Evolutionary conservation across 2,888 invertebrate species (phyloP).

Genomic region (Ornithoptera alexandrae): DNA sequence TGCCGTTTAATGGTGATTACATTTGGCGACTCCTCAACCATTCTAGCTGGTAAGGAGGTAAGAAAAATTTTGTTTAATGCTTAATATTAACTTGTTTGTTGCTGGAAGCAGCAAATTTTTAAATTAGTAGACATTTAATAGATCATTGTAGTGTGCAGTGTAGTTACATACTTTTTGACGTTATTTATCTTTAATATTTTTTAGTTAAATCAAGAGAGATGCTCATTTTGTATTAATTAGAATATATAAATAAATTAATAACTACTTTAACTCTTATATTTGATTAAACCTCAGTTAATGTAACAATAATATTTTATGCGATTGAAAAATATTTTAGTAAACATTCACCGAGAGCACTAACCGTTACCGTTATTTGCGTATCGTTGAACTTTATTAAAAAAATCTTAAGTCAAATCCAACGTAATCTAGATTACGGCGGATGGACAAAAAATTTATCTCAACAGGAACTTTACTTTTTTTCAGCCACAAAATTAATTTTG

Average conservation of each 20-base stretch:
- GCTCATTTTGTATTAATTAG: too few species aligned
- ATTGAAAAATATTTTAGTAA: not conserved
- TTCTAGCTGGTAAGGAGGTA: constrained; percentile 33
- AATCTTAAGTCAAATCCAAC: constrained; percentile 16
- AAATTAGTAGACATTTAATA: too few species aligned
- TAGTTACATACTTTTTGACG: too few species aligned
- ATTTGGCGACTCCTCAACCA: constrained; percentile 50
- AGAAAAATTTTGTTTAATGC: constrained; percentile 35
- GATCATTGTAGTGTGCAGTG: too few species aligned
- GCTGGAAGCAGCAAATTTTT: too few species aligned
- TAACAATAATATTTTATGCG: too few species aligned
- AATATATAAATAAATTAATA: too few species aligned
- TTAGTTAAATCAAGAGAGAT: too few species aligned
- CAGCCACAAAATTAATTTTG: constrained; percentile 28
- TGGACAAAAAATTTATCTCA: constrained; percentile 24
- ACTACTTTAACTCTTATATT: too few species aligned
- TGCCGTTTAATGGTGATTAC: constrained; percentile 59
- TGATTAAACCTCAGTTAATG: too few species aligned
- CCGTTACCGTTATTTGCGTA: not conserved
- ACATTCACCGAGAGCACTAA: not conserved
- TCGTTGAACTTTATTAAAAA: not conserved
- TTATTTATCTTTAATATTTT: too few species aligned
- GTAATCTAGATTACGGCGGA: constrained; percentile 26
- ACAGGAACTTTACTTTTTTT: constrained; percentile 23
- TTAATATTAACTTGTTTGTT: too few species aligned